These are phyloP conservation scores for Eubasilissa splendida DNA, from an alignment of 2,888 invertebrate genomes.

Conservation along the genomic window DNA sequence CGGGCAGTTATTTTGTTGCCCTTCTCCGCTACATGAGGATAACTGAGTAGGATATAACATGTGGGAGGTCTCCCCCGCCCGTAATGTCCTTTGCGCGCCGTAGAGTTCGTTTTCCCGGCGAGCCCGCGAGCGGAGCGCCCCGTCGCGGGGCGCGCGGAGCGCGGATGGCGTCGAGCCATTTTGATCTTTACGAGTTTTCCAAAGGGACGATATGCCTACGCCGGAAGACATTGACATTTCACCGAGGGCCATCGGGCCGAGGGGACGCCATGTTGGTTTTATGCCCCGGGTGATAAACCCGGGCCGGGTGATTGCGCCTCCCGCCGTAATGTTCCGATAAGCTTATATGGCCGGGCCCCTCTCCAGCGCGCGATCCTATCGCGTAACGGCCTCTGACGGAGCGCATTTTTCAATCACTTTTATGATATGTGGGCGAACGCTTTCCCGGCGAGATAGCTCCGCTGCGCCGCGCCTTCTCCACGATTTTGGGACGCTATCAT, in stretches of 20 bases:
- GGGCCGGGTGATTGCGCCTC: slow-evolving; percentile 51
- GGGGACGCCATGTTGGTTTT: slow-evolving; percentile 58
- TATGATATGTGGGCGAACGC: slow-evolving; percentile 44
- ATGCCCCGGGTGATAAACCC: slow-evolving; percentile 55
- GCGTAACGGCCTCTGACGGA: slow-evolving; percentile 44
- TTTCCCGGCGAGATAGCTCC: slow-evolving; percentile 25
- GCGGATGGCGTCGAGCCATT: slow-evolving; percentile 47
- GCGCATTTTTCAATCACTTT: slow-evolving; percentile 51
- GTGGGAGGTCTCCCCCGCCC: slow-evolving; percentile 53
- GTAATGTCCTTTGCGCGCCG: slow-evolving; percentile 54
- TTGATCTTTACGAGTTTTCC: slow-evolving; percentile 51
- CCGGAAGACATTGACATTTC: slow-evolving; percentile 59
- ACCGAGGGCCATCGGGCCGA: slow-evolving; percentile 57
- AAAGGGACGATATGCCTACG: slow-evolving; percentile 56
- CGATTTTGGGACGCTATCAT: background rate
- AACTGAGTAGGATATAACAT: slow-evolving; percentile 54
- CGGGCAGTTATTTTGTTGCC: slow-evolving; percentile 57
- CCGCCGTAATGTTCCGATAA: slow-evolving; percentile 57
- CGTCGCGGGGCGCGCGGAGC: slow-evolving; percentile 35
- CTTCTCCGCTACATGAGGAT: slow-evolving; percentile 52
- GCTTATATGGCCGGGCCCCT: slow-evolving; percentile 56
- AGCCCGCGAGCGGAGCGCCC: slow-evolving; percentile 19
- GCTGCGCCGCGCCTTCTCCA: background rate
- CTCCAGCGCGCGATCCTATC: slow-evolving; percentile 38
- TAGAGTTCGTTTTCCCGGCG: slow-evolving; percentile 45